Base-by-base conservation (phyloP, 2,113 vertebrate genomes). In the Aphyosemion australe region DNA sequence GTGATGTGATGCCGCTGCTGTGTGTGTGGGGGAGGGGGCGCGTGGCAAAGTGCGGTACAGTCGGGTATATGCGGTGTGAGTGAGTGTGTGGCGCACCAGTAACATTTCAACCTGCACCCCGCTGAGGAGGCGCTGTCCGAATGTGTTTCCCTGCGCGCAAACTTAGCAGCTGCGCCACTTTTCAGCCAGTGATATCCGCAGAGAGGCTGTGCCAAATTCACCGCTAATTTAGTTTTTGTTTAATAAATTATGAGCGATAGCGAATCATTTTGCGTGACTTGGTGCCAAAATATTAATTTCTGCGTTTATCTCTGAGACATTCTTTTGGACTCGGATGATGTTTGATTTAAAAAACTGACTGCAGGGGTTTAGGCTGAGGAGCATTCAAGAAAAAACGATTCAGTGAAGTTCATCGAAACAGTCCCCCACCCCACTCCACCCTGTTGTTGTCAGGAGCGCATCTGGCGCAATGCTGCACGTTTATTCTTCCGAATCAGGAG, bases 31-130 rank as follows among this genome's bases (percentile, higher is more conserved):
- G 55, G 55, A 51, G 67, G 55, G 70, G 61, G 55, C 60, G 81
- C 80, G 67, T 78, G 59, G 78, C 72, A 78, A 71, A 78, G 86
- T 71, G 90, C 92, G 92, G 92, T 84, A 84, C 81, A 83, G 64
- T 73, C 66, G 15, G 59, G 76, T 62, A 43, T 20, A 50, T 53
- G 73, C 55, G 13, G 55, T 50, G 56, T 9, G 55, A 15, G 72
- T 51, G 65, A 46, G 58, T 47, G 64, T 51, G 58, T 0, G 67
- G 61, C 59, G 34, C 63, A 78, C 48, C 66, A 16, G 76, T 78
- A 79, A 79, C 79, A 57, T 82, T 74, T 76, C 69, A 60, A 60
- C 72, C 57, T 71, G 74, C 76, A 70, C 73, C 82, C 69, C 62
- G 80, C 69, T 68, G 80, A 78, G 75, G 41, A 45, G 45, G 65